These are phyloP conservation scores for Myotis brandtii DNA, from an alignment of 2,113 vertebrate species.

Conservation along the genomic window DNA sequence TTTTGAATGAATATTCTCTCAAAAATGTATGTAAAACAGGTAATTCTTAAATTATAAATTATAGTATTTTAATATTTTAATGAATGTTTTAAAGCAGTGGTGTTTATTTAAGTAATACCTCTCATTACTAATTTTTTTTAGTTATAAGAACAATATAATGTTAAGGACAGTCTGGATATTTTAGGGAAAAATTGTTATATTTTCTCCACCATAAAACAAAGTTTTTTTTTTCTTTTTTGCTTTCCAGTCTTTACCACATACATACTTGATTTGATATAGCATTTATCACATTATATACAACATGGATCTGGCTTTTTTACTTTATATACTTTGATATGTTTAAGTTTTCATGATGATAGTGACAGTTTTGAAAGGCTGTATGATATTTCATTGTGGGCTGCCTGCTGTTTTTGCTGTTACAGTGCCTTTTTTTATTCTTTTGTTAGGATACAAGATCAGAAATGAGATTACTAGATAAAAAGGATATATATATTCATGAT, in stretches of 20 bases:
- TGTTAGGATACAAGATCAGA: not conserved
- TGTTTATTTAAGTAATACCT: not conserved
- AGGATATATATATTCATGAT: not conserved
- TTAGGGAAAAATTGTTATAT: not conserved
- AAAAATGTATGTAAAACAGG: conserved; percentile 17
- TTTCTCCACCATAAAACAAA: not conserved
- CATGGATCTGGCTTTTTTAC: not conserved
- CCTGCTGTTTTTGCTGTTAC: not conserved
- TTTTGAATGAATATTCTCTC: conserved; percentile 30
- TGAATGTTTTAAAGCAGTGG: not conserved
- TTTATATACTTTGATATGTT: not conserved
- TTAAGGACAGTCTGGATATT: conserved; percentile 13
- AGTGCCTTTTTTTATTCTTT: not conserved
- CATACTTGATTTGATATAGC: not conserved
- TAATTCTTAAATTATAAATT: not conserved
- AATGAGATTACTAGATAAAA: conserved; percentile 40
- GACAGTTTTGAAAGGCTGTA: not conserved
- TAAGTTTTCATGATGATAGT: not conserved
- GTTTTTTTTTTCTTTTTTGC: conserved; percentile 32
- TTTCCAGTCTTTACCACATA: not conserved
- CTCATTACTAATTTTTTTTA: conserved; percentile 34
- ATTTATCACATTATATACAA: not conserved
- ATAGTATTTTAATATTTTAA: conserved; percentile 44
- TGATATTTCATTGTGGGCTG: not conserved
- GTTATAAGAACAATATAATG: not conserved